Evolutionary conservation across 2,113 vertebrate genomes (phyloP).

Genomic region (Pampusana beccarii): DNA sequence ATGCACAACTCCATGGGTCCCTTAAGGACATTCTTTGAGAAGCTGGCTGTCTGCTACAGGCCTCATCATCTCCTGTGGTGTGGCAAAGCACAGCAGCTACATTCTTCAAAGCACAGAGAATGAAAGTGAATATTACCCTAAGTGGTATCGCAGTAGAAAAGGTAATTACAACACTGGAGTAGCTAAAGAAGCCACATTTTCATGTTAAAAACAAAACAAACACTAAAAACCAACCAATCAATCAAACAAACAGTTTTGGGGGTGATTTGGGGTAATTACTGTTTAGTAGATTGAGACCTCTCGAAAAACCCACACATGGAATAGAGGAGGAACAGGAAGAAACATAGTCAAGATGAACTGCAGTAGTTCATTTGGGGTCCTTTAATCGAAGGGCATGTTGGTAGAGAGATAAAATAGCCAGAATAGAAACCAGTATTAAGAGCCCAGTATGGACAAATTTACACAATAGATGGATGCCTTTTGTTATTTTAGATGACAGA

Average conservation of each 20-base stretch:
- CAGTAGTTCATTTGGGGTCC: neutral
- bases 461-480: neutral
- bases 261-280: neutral
- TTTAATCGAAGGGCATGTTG: neutral
- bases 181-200: neutral
- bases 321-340: neutral
- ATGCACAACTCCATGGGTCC: neutral
- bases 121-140: neutral
- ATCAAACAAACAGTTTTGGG: neutral
- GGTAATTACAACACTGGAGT: neutral
- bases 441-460: neutral
- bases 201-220: neutral
- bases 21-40: neutral
- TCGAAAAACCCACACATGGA: neutral
- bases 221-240: neutral
- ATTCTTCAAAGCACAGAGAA: neutral
- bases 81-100: neutral
- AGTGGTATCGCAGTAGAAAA: neutral
- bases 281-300: neutral
- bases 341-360: neutral
- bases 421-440: neutral
- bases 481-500: neutral
- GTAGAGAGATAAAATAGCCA: neutral
- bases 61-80: neutral
- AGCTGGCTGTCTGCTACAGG: neutral